These are phyloP conservation scores for Stenotaenia linearis DNA, from an alignment of 2,888 invertebrate species.

Conservation along the genomic window DNA sequence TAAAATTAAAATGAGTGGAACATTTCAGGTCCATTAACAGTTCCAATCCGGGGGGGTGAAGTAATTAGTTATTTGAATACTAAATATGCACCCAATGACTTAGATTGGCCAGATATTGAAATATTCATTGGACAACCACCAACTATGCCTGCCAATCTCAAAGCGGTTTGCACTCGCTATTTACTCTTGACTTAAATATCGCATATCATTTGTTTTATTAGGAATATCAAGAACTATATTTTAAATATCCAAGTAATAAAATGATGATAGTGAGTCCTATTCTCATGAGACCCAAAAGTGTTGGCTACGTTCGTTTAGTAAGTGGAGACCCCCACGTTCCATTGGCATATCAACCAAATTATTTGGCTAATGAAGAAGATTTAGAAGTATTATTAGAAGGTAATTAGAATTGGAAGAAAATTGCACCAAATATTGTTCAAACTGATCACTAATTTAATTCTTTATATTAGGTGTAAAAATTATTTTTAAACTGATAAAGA, in stretches of 20 bases:
- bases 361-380: background rate
- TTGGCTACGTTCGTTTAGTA: background rate
- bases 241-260: background rate
- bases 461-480: background rate
- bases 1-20: background rate
- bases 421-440: no score
- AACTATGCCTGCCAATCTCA: background rate
- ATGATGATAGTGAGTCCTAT: background rate
- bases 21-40: constrained; percentile 11
- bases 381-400: background rate
- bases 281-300: constrained; percentile 17
- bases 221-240: background rate
- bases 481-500: background rate
- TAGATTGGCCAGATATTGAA: constrained; percentile 28
- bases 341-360: background rate
- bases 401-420: background rate
- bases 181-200: background rate
- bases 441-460: background rate
- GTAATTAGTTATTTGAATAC: background rate
- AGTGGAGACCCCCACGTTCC: background rate
- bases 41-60: constrained; percentile 2
- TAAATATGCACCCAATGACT: background rate
- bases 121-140: background rate
- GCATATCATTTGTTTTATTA: background rate
- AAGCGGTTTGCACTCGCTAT: no score